Evolutionary conservation across 2,113 vertebrate genomes (phyloP), one percentile per base, ranked within the genome.

Genomic region (Tragelaphus buxtoni): DNA sequence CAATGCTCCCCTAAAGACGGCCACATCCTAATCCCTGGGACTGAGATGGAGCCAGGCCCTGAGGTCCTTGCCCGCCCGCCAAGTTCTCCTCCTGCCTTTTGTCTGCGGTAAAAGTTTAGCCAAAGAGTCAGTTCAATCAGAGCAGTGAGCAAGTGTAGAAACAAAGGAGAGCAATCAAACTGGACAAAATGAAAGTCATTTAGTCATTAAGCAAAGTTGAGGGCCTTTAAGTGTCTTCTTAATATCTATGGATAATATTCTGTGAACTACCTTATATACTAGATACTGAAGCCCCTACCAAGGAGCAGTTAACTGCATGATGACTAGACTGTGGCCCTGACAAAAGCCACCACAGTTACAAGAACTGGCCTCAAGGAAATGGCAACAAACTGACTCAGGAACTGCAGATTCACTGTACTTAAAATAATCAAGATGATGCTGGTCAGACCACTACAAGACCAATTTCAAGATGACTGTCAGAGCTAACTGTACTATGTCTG

Each of bases 321-420:
- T 1, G 3, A 17, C 45, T 3, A 49, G 74, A 10, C 28, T 18
- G 8, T 0, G 0, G 28, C 45, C 45, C 28, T 17, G 0, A 77
- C 42, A 30, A 30, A 49, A 77, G 28, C 45, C 45, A 4, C 74
- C 1, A 1, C 74, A 18, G 4, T 30, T 30, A 26, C 8, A 9
- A 49, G 74, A 49, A 10, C 9, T 16, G 14, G 74, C 26, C 45
- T 32, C 14, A 49, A 6, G 14, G 74, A 10, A 77, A 18, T 3
- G 28, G 14, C 26, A 32, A 47, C 42, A 77, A 77, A 77, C 28
- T 5, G 14, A 47, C 45, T 10, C 16, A 5, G 74, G 8, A 49
- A 77, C 74, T 49, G 28, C 16, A 77, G 45, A 32, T 3, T 49
- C 47, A 32, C 28, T 49, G 74, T 9, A 77, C 45, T 77, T 77